phyloP scores from a whole-genome alignment of 2,113 vertebrate species.

The Lophotis ruficrista region DNA sequence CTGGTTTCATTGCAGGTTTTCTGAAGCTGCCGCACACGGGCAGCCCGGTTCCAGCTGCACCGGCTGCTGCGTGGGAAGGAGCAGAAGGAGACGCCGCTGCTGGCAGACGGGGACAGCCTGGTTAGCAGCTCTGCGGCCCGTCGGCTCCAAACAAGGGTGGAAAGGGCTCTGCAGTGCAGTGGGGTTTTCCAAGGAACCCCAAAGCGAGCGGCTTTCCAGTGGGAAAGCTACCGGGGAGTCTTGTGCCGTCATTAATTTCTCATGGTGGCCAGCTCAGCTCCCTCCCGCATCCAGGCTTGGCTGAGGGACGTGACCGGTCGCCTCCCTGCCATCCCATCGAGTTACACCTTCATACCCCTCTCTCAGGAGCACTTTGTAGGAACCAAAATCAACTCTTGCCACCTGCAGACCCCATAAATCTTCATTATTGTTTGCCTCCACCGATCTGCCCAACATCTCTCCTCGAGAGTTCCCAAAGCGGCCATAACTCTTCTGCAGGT shows the following conservation, averaged over 20 bases:
- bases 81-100: neutral
- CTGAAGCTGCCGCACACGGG: neutral
- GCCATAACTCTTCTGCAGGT: neutral
- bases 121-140: fast-evolving
- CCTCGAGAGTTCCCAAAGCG: neutral
- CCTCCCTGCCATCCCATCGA: neutral
- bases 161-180: fast-evolving
- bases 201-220: neutral
- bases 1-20: neutral
- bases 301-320: fast-evolving
- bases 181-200: neutral
- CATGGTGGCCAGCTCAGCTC: neutral
- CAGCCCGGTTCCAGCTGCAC: neutral
- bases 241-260: neutral
- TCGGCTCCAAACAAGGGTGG: fast-evolving
- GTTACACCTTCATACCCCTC: neutral
- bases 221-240: fast-evolving
- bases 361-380: constrained; percentile 1
- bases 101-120: neutral
- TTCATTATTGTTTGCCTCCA: neutral
- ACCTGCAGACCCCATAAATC: constrained; percentile 15
- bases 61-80: neutral
- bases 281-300: fast-evolving
- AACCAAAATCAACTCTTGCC: neutral
- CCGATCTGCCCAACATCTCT: neutral